Conservation (phyloP, 2,888 invertebrate species). For the Caenorhabditis drosophilae region DNA sequence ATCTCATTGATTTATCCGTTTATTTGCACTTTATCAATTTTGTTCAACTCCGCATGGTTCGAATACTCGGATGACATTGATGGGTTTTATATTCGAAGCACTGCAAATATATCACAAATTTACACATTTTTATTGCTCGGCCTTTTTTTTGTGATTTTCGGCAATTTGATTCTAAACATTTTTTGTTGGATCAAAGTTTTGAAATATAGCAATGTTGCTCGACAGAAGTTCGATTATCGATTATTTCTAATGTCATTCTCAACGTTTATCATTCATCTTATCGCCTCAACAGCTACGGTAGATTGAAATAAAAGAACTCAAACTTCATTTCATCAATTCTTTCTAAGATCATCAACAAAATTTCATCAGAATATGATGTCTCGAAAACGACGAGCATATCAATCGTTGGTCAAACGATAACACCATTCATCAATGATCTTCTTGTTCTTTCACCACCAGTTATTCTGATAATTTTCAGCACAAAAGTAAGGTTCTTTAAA, state of each 20-base stretch:
- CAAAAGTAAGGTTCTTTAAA: constrained; percentile 25
- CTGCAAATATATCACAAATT: constrained; percentile 10
- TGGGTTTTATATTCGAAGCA: constrained; percentile 9
- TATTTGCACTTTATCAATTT: constrained; percentile 12
- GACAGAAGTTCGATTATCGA: constrained; percentile 21
- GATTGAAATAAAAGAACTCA: background rate
- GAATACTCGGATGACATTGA: constrained; percentile 18
- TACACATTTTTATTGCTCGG: constrained; percentile 14
- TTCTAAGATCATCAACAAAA: constrained; percentile 23
- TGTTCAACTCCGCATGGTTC: constrained; percentile 9
- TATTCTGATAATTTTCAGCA: constrained; percentile 26
- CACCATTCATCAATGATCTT: constrained; percentile 22
- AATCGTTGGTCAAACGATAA: constrained; percentile 13
- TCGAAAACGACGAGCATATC: constrained; percentile 12
- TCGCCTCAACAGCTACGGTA: constrained; percentile 9
- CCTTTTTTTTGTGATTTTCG: constrained; percentile 9
- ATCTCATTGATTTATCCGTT: constrained; percentile 5
- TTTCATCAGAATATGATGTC: constrained; percentile 15
- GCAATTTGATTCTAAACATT: constrained; percentile 14
- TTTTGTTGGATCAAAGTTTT: constrained; percentile 21
- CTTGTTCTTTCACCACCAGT: constrained; percentile 19
- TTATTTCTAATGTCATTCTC: constrained; percentile 24
- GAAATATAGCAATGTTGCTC: constrained; percentile 20
- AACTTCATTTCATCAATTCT: background rate
- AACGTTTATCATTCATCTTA: constrained; percentile 15